These are phyloP conservation scores for Nephrotoma flavescens DNA, from an alignment of 2,888 invertebrate species.

Conservation along the genomic window DNA sequence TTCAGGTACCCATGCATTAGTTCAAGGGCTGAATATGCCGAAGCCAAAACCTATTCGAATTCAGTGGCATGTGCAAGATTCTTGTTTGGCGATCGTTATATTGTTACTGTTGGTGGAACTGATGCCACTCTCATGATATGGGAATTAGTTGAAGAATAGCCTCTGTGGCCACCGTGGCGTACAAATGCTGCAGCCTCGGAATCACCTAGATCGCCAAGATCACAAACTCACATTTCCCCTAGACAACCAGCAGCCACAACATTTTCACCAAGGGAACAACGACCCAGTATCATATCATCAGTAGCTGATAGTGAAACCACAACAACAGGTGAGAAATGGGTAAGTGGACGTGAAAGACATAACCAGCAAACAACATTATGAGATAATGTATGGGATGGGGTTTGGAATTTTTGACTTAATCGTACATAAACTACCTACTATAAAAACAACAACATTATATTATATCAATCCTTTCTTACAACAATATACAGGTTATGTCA, in stretches of 20 bases:
- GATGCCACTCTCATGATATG: constrained; percentile 85
- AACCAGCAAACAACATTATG: background rate
- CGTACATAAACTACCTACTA: background rate
- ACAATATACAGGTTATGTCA: background rate
- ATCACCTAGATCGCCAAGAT: constrained; percentile 24
- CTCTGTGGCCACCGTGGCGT: constrained; percentile 27
- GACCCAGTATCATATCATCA: constrained; percentile 27
- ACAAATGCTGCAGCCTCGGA: constrained; percentile 13
- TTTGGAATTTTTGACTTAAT: background rate
- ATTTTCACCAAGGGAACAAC: constrained; percentile 20
- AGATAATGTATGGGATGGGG: background rate
- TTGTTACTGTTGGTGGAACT: constrained; percentile 73
- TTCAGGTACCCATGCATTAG: constrained; percentile 70
- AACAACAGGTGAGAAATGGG: constrained; percentile 6
- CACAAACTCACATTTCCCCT: constrained; percentile 13
- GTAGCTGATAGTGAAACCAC: constrained; percentile 28
- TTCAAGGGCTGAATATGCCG: constrained; percentile 75
- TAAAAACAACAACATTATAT: background rate
- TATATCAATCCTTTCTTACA: background rate
- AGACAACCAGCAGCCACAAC: constrained; percentile 1
- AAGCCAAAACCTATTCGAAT: constrained; percentile 76
- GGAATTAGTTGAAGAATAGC: constrained; percentile 53
- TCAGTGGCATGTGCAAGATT: constrained; percentile 67
- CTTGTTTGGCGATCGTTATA: constrained; percentile 70
- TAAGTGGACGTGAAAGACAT: background rate